phyloP scores from a whole-genome alignment of 2,113 vertebrate genomes.

The Mastomys natalensis region DNA sequence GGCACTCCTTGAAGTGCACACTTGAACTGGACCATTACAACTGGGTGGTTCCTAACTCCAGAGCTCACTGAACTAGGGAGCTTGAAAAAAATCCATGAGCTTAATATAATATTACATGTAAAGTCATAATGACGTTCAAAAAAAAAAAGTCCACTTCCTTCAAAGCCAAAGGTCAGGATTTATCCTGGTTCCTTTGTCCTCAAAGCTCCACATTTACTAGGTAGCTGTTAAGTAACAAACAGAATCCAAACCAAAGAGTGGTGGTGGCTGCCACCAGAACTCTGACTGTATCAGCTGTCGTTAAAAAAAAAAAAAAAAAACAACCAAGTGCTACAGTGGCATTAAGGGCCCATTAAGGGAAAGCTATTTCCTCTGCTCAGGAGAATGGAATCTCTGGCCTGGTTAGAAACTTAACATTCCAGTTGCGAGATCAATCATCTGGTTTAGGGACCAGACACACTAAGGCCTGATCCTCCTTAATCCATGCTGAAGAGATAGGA shows the following conservation, averaged over 20 bases:
- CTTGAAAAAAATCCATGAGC: conserved; percentile 28
- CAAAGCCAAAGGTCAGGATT: not conserved
- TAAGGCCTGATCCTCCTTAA: not conserved
- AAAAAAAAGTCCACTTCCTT: conserved; percentile 27
- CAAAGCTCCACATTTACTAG: conserved; percentile 15
- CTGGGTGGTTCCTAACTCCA: not conserved
- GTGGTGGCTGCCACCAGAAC: not conserved
- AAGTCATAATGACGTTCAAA: conserved; percentile 49
- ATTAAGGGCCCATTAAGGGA: not conserved
- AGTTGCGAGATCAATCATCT: not conserved
- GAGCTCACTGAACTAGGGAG: not conserved
- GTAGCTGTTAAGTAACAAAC: conserved; percentile 43
- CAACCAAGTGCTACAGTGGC: not conserved
- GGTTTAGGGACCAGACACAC: not conserved
- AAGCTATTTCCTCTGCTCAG: not conserved
- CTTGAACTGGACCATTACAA: not conserved
- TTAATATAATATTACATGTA: not conserved
- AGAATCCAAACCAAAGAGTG: not conserved
- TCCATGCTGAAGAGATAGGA: not conserved
- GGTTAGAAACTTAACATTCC: not conserved
- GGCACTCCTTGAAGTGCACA: not conserved
- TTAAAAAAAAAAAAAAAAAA: too few species aligned
- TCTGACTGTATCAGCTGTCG: not conserved
- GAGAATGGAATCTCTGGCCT: not conserved
- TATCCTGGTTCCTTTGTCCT: conserved; percentile 9